Percentiles rank a stretch among this genome's conserved stretches.
Evolutionary conservation across 2,113 vertebrate genomes (phyloP).

Genomic region (Laticauda laticaudata): DNA sequence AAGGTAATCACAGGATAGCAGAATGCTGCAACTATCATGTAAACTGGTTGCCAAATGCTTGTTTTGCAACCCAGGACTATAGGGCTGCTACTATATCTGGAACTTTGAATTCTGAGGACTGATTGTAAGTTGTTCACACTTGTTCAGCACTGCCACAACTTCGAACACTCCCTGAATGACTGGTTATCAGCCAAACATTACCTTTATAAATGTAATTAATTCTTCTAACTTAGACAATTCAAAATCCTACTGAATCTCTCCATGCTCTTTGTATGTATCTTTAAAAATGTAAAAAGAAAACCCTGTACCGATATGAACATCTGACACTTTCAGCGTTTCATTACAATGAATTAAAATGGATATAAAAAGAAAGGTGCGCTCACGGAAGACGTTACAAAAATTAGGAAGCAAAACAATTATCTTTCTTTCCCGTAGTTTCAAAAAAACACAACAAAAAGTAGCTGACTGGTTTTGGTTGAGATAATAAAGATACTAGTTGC

Average conservation of each 20-base stretch:
- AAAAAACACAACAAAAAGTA: constrained; percentile 30
- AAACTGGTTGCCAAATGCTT: background rate
- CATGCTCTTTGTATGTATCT: background rate
- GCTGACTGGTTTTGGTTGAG: constrained; percentile 52
- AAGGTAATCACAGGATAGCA: background rate
- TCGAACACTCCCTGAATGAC: background rate
- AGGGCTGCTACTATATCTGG: background rate
- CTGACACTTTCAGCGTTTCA: background rate
- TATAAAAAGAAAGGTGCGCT: background rate
- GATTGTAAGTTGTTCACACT: background rate
- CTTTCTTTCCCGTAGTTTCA: constrained; percentile 16
- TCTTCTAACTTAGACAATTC: background rate
- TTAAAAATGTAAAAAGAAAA: background rate
- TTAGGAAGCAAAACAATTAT: background rate
- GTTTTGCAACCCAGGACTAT: background rate
- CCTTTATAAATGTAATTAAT: background rate
- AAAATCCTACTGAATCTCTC: background rate
- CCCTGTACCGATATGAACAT: background rate
- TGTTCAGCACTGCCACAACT: background rate
- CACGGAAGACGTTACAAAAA: background rate
- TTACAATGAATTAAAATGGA: constrained; percentile 16
- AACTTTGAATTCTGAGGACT: background rate
- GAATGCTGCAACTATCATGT: background rate
- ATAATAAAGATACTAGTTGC: constrained; percentile 29
- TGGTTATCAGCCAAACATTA: background rate